phyloP scores from a whole-genome alignment of 2,113 vertebrate genomes.

The Catharus bicknelli region DNA sequence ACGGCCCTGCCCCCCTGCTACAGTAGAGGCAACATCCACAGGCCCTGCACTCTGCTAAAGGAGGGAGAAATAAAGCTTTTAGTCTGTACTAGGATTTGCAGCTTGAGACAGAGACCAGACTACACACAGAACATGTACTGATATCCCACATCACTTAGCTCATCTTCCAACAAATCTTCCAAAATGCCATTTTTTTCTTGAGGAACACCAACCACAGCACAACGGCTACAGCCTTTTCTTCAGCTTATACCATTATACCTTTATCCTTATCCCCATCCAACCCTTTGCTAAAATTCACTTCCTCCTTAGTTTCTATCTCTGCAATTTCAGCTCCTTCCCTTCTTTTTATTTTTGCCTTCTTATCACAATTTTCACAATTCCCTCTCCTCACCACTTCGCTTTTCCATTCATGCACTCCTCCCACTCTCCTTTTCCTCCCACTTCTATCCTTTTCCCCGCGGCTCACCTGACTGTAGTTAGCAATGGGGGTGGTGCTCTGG shows the following conservation, averaged over 20 bases:
- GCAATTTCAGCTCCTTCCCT: not conserved
- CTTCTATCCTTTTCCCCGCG: not conserved
- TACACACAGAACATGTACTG: not conserved
- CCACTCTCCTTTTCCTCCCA: not conserved
- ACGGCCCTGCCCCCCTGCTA: conserved; percentile 70
- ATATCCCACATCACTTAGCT: not conserved
- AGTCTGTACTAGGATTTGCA: not conserved
- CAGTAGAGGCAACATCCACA: conserved; percentile 71
- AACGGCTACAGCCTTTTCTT: not conserved
- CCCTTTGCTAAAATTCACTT: not conserved
- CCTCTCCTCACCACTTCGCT: not conserved
- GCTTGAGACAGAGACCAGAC: not conserved
- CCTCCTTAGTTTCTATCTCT: not conserved
- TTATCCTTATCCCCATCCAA: not conserved
- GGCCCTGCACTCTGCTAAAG: conserved; percentile 66
- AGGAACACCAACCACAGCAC: not conserved
- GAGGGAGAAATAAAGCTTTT: not conserved
- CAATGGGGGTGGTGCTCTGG: conserved; percentile 73
- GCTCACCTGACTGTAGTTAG: conserved; percentile 78
- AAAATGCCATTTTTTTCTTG: not conserved
- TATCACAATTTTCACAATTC: not conserved
- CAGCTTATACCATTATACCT: not conserved
- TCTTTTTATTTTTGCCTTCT: not conserved
- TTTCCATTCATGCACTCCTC: not conserved
- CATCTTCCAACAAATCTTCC: not conserved